phyloP scores from a whole-genome alignment of 1,140 invertebrate species.

The Eriosoma lanigerum region DNA sequence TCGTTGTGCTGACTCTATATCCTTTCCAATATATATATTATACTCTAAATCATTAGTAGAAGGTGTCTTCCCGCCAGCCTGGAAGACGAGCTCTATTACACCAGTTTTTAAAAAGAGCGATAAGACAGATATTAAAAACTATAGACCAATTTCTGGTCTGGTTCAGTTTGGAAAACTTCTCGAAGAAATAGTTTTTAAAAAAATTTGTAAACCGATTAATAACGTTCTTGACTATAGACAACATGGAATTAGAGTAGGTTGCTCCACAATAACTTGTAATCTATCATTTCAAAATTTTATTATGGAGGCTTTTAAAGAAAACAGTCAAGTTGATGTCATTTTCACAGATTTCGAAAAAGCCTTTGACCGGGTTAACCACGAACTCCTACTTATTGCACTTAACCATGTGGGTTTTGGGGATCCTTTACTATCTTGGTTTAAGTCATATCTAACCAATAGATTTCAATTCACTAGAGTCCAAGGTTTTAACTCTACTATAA shows the following conservation, averaged over 20 bases:
- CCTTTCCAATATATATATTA: not conserved
- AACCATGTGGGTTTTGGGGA: no score
- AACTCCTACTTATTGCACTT: no score
- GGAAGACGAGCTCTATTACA: conserved; percentile 1
- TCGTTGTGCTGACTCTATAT: not conserved
- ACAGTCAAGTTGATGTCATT: not conserved
- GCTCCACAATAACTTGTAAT: not conserved
- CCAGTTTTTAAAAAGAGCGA: conserved; percentile 33
- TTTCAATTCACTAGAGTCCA: no score
- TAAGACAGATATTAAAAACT: conserved; percentile 33
- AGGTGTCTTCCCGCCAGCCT: not conserved
- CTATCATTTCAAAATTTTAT: not conserved
- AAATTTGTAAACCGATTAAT: not conserved
- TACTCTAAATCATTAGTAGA: not conserved
- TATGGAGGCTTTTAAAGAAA: not conserved
- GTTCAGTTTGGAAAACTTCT: conserved; percentile 10
- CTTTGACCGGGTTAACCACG: no score
- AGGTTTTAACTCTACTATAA: no score
- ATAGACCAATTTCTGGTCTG: conserved; percentile 39
- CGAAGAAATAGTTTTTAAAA: not conserved
- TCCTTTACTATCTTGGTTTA: no score
- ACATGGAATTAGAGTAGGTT: not conserved
- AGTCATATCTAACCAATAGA: no score
- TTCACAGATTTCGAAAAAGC: not conserved
- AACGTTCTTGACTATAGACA: conserved; percentile 2